Conservation (phyloP, 2,888 invertebrate species). For the Macropis europaea region DNA sequence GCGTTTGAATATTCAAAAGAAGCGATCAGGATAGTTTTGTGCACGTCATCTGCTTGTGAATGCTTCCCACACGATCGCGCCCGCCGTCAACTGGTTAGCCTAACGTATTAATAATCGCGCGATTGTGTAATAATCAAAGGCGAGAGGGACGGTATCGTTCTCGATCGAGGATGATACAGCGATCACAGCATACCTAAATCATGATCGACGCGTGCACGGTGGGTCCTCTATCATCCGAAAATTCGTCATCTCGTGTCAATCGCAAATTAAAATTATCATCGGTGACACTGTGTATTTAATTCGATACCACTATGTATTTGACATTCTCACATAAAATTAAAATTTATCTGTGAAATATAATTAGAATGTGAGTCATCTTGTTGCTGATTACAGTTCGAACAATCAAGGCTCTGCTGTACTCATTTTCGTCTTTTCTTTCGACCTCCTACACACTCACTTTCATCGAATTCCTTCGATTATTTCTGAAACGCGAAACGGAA, state of each 20-base stretch:
- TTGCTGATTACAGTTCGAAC: no score
- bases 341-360: no score
- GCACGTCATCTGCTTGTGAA: conserved; percentile 9
- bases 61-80: conserved; percentile 30
- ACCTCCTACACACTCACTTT: not conserved
- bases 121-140: conserved; percentile 49
- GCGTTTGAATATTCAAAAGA: not conserved
- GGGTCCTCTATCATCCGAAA: not conserved
- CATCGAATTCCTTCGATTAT: not conserved
- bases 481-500: not conserved
- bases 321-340: no score
- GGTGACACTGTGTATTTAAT: no score
- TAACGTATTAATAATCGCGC: conserved; percentile 33
- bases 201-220: not conserved
- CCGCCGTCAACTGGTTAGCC: conserved; percentile 31
- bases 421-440: no score
- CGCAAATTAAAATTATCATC: no score
- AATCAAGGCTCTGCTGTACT: no score
- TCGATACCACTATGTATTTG: no score
- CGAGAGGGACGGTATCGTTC: conserved; percentile 28
- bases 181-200: conserved; percentile 1
- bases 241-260: not conserved
- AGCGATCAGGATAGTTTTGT: not conserved
- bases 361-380: no score
- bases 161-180: conserved; percentile 31